Base-by-base conservation (phyloP, 2,888 invertebrate species). In the Crepidodera aurea region DNA sequence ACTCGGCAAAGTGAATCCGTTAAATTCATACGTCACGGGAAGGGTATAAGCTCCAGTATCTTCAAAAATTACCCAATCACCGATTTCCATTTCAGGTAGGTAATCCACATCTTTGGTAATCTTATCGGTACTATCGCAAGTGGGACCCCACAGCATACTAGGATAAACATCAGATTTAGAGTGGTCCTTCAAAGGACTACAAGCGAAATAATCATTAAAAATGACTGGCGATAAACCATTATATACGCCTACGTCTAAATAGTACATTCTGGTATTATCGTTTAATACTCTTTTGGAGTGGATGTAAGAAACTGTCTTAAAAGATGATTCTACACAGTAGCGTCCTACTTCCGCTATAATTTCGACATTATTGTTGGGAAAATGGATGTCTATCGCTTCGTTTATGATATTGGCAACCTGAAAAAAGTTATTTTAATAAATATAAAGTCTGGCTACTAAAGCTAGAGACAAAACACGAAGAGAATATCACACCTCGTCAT, bases 11-110 rank as follows among this genome's bases (percentile, higher is more conserved):
- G 91, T 90, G 80, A 96, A 95, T 7, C 98, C 97, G 82, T 98
- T 98, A 84, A 98, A 98, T 6, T 90, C 86, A 57, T 93, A 93
- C 3, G 95, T 93, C 51, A 94, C 91, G 32, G 94, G 91, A 73
- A 95, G 83, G 0, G 98, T 96, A 83, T 96, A 96, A 19, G 98
- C 98, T 51, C 98, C 98, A 96, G 97, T 96, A 81, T 97, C 90
- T 71, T 90, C 88, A 83, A 95, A 98, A 68, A 91, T 83, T 42
- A 98, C 83, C 90, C 96, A 93, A 72, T 92, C 90, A 6, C 96
- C 96, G 59, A 90, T 84, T 15, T 86, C 83, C 82, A 95, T 84
- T 70, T 88, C 85, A 0, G 92, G 91, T 69, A 94, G 81, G 7
- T 32, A n/a, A n/a, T 51, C 51, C 2, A 29, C 29, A 4, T 50